Evolutionary conservation across 2,797 vertebrate genomes (phyloP).

Genomic region (Craterocephalus amniculus): DNA sequence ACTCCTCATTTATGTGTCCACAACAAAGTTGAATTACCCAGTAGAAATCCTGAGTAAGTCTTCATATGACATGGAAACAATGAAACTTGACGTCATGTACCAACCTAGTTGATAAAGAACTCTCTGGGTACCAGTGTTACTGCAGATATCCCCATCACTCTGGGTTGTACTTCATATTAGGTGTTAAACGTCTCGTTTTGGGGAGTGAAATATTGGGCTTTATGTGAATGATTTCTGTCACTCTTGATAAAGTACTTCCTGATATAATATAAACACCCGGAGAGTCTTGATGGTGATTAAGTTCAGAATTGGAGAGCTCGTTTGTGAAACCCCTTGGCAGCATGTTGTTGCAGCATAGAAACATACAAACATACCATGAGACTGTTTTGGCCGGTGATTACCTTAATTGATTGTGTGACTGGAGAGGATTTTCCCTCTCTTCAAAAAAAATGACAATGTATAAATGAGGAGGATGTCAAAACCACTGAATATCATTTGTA

Average conservation of each 20-base stretch:
- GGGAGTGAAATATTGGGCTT: constrained; percentile 1
- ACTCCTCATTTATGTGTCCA: neutral
- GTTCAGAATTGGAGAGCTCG: neutral
- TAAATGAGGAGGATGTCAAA: constrained; percentile 4
- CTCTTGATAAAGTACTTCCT: constrained; percentile 2
- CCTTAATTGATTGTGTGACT: neutral
- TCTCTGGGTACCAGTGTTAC: constrained; percentile 12
- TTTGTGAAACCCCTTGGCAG: neutral
- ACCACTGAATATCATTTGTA: constrained; percentile 16
- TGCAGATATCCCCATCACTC: neutral
- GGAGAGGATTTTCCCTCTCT: neutral
- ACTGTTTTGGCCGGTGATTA: neutral
- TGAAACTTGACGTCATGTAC: constrained; percentile 24
- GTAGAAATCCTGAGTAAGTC: constrained; percentile 9
- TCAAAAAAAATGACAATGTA: neutral
- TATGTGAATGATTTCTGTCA: constrained; percentile 5
- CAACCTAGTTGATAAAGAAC: constrained; percentile 4
- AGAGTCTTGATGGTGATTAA: neutral
- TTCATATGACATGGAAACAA: constrained; percentile 31
- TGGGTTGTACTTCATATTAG: neutral
- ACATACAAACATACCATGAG: neutral
- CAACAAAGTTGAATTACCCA: constrained; percentile 6
- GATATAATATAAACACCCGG: neutral
- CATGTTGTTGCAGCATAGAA: neutral
- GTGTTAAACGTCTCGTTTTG: constrained; percentile 11